Percentiles rank a stretch among this genome's conserved stretches.
phyloP scores from a whole-genome alignment of 2,797 vertebrate species.

The Falco cherrug region DNA sequence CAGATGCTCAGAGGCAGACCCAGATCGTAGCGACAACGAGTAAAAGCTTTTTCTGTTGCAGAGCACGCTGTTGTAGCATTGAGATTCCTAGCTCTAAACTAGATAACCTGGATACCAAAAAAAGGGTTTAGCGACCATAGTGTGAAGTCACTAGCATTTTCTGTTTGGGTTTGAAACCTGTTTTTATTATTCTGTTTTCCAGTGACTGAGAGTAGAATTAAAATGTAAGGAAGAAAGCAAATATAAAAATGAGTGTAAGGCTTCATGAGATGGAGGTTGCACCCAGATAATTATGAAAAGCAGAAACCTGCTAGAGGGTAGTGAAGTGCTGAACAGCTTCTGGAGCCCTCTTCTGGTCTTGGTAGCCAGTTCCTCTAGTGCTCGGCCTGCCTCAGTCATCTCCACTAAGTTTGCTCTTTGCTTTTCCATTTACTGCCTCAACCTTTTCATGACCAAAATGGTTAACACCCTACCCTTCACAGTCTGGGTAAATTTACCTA shows the following conservation, averaged over 20 bases:
- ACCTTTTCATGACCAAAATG: neutral
- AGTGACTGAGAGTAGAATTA: neutral
- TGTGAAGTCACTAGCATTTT: neutral
- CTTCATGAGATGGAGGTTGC: neutral
- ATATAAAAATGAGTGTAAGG: neutral
- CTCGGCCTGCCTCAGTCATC: neutral
- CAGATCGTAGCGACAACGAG: fast-evolving
- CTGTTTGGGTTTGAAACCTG: neutral
- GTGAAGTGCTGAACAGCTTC: neutral
- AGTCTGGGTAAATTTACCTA: neutral
- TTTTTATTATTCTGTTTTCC: neutral
- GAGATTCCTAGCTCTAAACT: neutral
- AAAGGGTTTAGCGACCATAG: neutral
- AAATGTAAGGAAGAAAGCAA: neutral
- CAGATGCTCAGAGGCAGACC: neutral
- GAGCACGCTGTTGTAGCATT: fast-evolving
- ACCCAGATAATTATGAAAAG: neutral
- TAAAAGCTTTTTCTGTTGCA: neutral
- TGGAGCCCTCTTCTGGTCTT: neutral
- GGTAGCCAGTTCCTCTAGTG: neutral
- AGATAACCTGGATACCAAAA: neutral
- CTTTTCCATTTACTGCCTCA: neutral
- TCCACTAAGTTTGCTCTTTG: neutral
- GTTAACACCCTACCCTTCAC: neutral
- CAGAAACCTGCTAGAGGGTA: neutral